Base-by-base conservation (phyloP, 2,113 vertebrate species). In the Melospiza georgiana region DNA sequence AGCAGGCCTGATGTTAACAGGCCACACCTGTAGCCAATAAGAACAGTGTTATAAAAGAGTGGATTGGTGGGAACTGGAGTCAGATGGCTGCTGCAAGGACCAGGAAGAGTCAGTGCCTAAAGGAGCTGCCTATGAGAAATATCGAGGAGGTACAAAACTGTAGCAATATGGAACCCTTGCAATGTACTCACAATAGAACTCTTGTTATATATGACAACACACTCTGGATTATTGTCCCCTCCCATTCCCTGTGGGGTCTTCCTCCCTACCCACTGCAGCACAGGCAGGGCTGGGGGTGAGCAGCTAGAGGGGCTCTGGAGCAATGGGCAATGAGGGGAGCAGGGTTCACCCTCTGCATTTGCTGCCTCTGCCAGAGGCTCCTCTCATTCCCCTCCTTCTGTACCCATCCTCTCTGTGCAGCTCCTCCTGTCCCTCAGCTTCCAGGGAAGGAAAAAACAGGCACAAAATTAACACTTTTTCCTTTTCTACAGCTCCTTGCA, bases 321-420 rank as follows among this genome's bases (percentile, higher is more conserved):
- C 9, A 43, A 15, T 30, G 30, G 48, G 9, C 11, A 0, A 1
- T 0, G 5, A 49, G 39, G 2, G 24, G n/a, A 73, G 16, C 21
- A 33, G 30, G 9, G 7, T 16, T 84, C 12, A 27, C 31, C 16
- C 10, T 54, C 39, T 84, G 23, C 3, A 5, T 48, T 41, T 89
- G 15, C 59, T 79, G 7, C 27, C 48, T 22, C 54, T 19, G 48
- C 14, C 9, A 63, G 62, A 57, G 17, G 10, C 27, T 37, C 7
- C 25, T 66, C n/a, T 86, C 15, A 2, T 52, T 33, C 17, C 5
- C 8, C 8, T 41, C 33, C 21, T 35, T 15, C 27, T 58, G 22
- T 20, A 39, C 8, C 15, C 30, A 15, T 55, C 24, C 18, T 33
- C 33, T 79, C 52, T 15, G 3, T 5, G 14, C 51, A 46, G 12